phyloP scores from a whole-genome alignment of 1,140 invertebrate genomes.

The Meloidogyne floridensis region DNA sequence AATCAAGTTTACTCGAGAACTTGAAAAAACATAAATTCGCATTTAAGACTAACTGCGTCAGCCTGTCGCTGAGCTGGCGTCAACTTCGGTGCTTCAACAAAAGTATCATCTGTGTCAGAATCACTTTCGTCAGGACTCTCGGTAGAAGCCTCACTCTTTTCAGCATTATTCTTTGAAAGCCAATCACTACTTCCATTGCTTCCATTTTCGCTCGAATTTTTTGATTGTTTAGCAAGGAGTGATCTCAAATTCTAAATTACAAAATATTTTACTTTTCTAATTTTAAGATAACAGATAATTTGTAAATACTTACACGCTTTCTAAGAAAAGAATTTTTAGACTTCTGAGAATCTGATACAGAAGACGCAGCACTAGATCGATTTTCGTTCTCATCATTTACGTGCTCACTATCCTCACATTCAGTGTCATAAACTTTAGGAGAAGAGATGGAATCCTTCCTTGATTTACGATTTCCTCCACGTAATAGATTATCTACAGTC shows the following conservation, averaged over 20 bases:
- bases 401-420: neutral
- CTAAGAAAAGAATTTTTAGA: neutral
- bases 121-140: neutral
- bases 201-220: neutral
- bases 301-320: neutral
- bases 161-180: constrained; percentile 16
- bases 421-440: neutral
- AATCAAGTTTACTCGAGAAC: neutral
- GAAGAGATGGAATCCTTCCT: neutral
- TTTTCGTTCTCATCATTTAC: neutral
- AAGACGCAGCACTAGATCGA: neutral
- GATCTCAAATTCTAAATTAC: constrained; percentile 4
- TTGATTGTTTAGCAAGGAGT: neutral
- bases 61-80: constrained; percentile 12
- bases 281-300: constrained; percentile 6
- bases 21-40: neutral
- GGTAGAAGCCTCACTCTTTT: neutral
- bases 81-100: neutral
- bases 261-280: neutral
- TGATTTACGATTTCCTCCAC: neutral
- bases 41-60: neutral
- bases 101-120: neutral
- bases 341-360: neutral
- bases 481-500: neutral
- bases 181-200: neutral